phyloP scores from a whole-genome alignment of 2,888 invertebrate species.

The Drosophila diplacantha region DNA sequence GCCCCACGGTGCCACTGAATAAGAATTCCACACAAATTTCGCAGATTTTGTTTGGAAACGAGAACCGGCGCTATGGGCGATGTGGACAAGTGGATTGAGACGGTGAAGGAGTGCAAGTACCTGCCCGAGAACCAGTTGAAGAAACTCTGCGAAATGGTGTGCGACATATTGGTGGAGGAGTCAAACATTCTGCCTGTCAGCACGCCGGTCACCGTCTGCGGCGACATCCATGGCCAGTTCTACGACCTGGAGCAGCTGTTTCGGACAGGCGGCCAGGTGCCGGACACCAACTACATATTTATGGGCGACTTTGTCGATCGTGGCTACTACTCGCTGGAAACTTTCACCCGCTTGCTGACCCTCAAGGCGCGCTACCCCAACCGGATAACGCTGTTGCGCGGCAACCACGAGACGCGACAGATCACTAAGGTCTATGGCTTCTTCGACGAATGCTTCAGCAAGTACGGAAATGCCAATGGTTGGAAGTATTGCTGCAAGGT shows the following conservation, averaged over 20 bases:
- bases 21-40: neutral
- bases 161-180: conserved; percentile 95
- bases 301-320: conserved; percentile 99
- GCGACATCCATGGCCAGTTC: conserved; percentile 99
- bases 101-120: conserved; percentile 97
- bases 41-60: conserved; percentile 1
- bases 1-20: neutral
- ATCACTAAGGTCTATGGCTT: conserved; percentile 99
- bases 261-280: conserved; percentile 99
- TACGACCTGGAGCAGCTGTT: conserved; percentile 98
- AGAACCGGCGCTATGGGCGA: conserved; percentile 81
- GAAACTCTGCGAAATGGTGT: conserved; percentile 97
- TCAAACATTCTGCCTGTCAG: conserved; percentile 98
- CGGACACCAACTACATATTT: conserved; percentile 99
- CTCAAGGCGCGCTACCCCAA: conserved; percentile 94
- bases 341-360: conserved; percentile 95
- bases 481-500: conserved; percentile 99
- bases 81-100: conserved; percentile 96
- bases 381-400: conserved; percentile 94
- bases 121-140: conserved; percentile 98
- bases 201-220: conserved; percentile 99
- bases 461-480: conserved; percentile 99
- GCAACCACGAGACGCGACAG: conserved; percentile 99
- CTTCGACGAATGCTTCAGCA: conserved; percentile 99
- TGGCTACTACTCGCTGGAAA: conserved; percentile 99